Conservation (phyloP, 2,113 vertebrate genomes). For the Burhinus bistriatus region DNA sequence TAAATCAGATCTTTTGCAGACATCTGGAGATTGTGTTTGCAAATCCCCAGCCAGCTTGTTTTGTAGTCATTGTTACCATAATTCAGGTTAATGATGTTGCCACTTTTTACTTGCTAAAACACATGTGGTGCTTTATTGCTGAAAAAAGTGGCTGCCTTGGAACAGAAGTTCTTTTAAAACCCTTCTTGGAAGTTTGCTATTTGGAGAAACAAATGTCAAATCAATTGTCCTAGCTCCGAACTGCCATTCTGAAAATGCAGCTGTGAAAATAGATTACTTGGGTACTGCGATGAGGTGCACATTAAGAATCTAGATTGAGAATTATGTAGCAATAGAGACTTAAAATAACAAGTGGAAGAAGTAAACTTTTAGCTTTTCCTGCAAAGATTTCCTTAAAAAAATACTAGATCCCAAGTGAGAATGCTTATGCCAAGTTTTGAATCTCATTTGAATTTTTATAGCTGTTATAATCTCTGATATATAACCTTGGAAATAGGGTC, state of each 20-base stretch:
- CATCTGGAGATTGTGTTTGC: constrained; percentile 45
- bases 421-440: not conserved
- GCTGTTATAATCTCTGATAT: constrained; percentile 31
- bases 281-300: rapidly evolving
- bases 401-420: not conserved
- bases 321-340: not conserved
- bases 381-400: constrained; percentile 19
- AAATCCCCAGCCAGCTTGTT: constrained; percentile 37
- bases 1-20: constrained; percentile 35
- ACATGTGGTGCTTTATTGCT: constrained; percentile 25
- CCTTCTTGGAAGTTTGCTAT: not conserved
- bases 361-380: constrained; percentile 28
- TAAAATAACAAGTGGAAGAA: constrained; percentile 24
- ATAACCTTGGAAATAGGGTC: not conserved
- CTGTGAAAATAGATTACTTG: not conserved
- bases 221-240: not conserved
- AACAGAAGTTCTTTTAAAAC: constrained; percentile 48
- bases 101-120: constrained; percentile 51
- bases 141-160: not conserved
- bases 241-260: not conserved
- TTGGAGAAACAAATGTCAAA: constrained; percentile 32
- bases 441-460: constrained; percentile 55
- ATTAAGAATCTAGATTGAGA: not conserved
- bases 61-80: constrained; percentile 16
- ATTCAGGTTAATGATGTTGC: constrained; percentile 56